phyloP scores from a whole-genome alignment of 2,888 invertebrate genomes.

The Byasa hedistus region DNA sequence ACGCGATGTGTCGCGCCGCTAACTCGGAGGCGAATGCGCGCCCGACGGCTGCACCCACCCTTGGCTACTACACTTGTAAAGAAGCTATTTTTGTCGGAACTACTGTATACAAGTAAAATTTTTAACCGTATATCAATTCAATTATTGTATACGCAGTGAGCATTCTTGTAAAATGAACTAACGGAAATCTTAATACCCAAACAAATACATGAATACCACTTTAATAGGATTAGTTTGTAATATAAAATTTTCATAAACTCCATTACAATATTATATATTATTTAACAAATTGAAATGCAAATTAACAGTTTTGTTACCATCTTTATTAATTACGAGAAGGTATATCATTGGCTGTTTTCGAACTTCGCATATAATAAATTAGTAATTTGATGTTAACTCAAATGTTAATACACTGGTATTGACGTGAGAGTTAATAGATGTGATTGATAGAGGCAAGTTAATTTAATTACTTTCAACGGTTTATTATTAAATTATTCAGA shows the following conservation, averaged over 20 bases:
- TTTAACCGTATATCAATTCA: conserved; percentile 29
- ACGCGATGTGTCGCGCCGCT: conserved; percentile 57
- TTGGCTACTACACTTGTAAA: conserved; percentile 34
- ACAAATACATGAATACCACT: neutral
- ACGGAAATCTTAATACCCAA: neutral
- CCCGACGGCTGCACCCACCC: conserved; percentile 45
- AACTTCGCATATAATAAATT: too few relatives aligned
- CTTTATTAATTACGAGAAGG: too few relatives aligned
- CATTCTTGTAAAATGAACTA: conserved; percentile 3
- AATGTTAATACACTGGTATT: too few relatives aligned
- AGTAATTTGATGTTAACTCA: too few relatives aligned
- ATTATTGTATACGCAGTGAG: conserved; percentile 11
- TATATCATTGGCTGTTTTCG: too few relatives aligned
- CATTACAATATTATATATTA: too few relatives aligned
- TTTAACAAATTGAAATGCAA: too few relatives aligned
- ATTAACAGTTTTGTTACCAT: too few relatives aligned
- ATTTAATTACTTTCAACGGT: neutral
- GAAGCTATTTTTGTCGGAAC: conserved; percentile 35
- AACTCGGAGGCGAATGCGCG: conserved; percentile 59
- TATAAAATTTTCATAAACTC: too few relatives aligned
- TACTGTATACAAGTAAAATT: conserved; percentile 30
- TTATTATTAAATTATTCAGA: neutral
- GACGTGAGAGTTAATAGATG: too few relatives aligned
- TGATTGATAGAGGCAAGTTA: too few relatives aligned
- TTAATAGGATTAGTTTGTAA: too few relatives aligned